phyloP scores from a whole-genome alignment of 2,113 vertebrate genomes.

The Lathamus discolor region DNA sequence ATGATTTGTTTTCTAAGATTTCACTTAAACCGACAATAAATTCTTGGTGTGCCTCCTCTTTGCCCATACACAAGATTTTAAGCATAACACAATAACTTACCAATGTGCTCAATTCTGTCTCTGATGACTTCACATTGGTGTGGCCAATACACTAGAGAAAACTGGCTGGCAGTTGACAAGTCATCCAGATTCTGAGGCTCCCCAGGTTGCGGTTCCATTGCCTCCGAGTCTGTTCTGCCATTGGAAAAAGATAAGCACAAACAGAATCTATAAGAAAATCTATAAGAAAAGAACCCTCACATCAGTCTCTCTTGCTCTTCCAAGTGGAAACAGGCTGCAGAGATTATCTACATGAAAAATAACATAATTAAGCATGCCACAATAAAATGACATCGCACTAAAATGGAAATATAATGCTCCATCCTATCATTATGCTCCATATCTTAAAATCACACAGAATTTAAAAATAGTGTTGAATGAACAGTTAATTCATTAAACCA shows the following conservation, averaged over 20 bases:
- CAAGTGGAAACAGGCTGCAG: neutral
- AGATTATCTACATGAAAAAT: neutral
- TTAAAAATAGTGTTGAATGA: neutral
- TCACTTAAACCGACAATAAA: neutral
- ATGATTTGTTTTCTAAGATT: neutral
- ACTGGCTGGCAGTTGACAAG: slow-evolving; percentile 28
- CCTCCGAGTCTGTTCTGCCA: slow-evolving; percentile 72
- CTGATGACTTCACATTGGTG: slow-evolving; percentile 76
- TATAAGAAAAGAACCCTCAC: slow-evolving; percentile 4
- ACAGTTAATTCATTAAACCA: neutral
- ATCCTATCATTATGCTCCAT: neutral
- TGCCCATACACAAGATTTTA: neutral
- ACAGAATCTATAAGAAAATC: neutral
- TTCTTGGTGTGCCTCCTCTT: neutral
- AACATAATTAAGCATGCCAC: neutral
- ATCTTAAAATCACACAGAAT: neutral
- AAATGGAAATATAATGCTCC: neutral
- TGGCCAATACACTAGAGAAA: slow-evolving; percentile 72
- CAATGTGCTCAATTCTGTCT: slow-evolving; percentile 74
- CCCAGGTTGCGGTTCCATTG: slow-evolving; percentile 56
- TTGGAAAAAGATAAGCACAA: slow-evolving; percentile 45
- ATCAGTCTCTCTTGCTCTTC: neutral
- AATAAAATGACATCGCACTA: neutral
- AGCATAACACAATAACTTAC: slow-evolving; percentile 44
- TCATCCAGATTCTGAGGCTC: slow-evolving; percentile 69